phyloP scores from a whole-genome alignment of 1,140 invertebrate species.

The Bombus consobrinus region DNA sequence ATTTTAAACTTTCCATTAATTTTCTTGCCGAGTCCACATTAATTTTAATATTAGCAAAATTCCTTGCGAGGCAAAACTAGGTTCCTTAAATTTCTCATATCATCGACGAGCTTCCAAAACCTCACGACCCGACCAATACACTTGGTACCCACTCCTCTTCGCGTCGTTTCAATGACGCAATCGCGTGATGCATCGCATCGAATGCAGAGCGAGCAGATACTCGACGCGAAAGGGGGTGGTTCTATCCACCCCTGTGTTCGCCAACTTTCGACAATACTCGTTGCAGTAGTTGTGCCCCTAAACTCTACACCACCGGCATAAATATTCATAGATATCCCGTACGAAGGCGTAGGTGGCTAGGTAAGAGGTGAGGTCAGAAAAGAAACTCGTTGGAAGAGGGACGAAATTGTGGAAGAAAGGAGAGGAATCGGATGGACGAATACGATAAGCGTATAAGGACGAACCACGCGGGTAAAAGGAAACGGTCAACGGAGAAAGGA shows the following conservation, averaged over 20 bases:
- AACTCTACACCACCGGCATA: conserved; percentile 68
- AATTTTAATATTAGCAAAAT: too few relatives aligned
- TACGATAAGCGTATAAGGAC: conserved; percentile 50
- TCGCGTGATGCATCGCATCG: conserved; percentile 18
- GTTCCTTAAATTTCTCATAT: background rate
- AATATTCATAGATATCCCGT: conserved; percentile 73
- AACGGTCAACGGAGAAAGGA: background rate
- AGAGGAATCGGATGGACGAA: conserved; percentile 38
- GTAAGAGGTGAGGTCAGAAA: conserved; percentile 29
- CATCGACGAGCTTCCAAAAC: background rate
- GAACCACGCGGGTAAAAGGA: background rate
- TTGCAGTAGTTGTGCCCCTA: conserved; percentile 48
- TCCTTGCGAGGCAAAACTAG: too few relatives aligned
- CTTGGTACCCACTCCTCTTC: background rate
- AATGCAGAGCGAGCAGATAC: conserved; percentile 13
- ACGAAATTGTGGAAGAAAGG: conserved; percentile 19
- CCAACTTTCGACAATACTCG: conserved; percentile 26
- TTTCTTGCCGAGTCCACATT: too few relatives aligned
- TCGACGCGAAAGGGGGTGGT: conserved; percentile 43
- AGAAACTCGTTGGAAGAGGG: background rate
- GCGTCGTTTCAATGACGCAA: conserved; percentile 1
- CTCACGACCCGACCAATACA: too few relatives aligned
- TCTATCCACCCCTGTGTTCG: conserved; percentile 22
- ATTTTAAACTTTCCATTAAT: too few relatives aligned
- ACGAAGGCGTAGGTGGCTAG: conserved; percentile 66